Evolutionary conservation across 1,140 invertebrate genomes (phyloP).

Genomic region (Drosophila sechellia): DNA sequence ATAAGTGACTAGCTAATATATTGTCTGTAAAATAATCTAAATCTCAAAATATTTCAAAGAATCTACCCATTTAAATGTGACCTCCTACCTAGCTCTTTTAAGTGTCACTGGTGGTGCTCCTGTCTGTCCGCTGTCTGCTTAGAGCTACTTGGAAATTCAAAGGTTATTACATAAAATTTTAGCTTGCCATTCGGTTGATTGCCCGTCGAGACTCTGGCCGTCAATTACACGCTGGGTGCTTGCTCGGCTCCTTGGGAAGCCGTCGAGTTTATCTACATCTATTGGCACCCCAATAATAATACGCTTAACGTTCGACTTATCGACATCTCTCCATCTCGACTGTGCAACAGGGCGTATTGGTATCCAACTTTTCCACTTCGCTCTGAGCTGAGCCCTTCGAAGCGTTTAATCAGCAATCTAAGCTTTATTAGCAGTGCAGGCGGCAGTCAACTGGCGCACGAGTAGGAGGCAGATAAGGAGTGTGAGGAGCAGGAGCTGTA

Average conservation of each 20-base stretch:
- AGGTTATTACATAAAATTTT: constrained; percentile 83
- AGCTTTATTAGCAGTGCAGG: constrained; percentile 78
- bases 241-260: constrained; percentile 10
- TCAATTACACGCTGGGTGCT: constrained; percentile 43
- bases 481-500: constrained; percentile 14
- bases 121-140: constrained; percentile 37
- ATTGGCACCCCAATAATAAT: constrained; percentile 77
- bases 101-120: constrained; percentile 58
- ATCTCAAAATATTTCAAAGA: neutral
- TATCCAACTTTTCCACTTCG: constrained; percentile 40
- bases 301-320: constrained; percentile 75
- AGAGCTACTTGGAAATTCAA: constrained; percentile 78
- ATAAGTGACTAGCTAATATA: neutral
- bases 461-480: neutral
- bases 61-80: too few species aligned
- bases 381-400: constrained; percentile 26
- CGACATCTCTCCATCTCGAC: constrained; percentile 53
- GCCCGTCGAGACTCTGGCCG: constrained; percentile 55
- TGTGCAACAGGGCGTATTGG: constrained; percentile 71
- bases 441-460: constrained; percentile 28
- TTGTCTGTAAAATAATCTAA: neutral
- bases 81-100: constrained; percentile 33
- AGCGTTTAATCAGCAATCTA: constrained; percentile 80
- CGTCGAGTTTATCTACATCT: constrained; percentile 76
- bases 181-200: constrained; percentile 80